Base-by-base conservation (phyloP, 1,140 invertebrate species). In the Melipona quadrifasciata region DNA sequence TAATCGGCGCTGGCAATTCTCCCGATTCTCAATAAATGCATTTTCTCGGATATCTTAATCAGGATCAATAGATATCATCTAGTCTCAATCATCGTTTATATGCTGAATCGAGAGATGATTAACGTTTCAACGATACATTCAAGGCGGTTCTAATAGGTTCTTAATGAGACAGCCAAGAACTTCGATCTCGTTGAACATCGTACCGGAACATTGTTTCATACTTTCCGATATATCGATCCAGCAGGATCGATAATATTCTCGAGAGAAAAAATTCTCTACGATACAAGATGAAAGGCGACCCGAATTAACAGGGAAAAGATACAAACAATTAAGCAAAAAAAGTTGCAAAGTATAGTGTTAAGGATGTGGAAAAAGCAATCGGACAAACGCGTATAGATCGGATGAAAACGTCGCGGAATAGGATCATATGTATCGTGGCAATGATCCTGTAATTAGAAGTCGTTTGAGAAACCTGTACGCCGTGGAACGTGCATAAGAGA, bases 381-480 rank as follows among this genome's bases (percentile, higher is more conserved):
- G 68, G 2, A 51, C 4, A 47, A 51, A 51, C 16, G 24, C 16
- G 14, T 14, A 47, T 14, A 12, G n/a, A 6, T 51, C 47, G 47
- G 27, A 34, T 24, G 73, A 70, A 51, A 77, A 34, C 55, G 47
- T 71, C 67, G 31, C 19, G 51, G 55, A 58, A 53, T 72, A 24
- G 67, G 55, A 71, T 71, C 82, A 75, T 21, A 19, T n/a, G 31
- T 68, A 71, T 47, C 67, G 53, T 17, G 51, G 67, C 27, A 61
- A 80, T 53, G 81, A 82, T 76, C 34, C 64, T 68, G 67, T 79
- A 84, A 84, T 84, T 84, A 84, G 74, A 79, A 84, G 57, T 84
- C 82, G 82, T 79, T 47, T 72, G 74, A 57, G 55, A 70, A 71
- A 58, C 82, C 47, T 61, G 67, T 61, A 83, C 55, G n/a, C 53